Evolutionary conservation across 2,113 vertebrate species (phyloP), one percentile per base, ranked within the genome.

Genomic region (Erythrocercus mccallii): DNA sequence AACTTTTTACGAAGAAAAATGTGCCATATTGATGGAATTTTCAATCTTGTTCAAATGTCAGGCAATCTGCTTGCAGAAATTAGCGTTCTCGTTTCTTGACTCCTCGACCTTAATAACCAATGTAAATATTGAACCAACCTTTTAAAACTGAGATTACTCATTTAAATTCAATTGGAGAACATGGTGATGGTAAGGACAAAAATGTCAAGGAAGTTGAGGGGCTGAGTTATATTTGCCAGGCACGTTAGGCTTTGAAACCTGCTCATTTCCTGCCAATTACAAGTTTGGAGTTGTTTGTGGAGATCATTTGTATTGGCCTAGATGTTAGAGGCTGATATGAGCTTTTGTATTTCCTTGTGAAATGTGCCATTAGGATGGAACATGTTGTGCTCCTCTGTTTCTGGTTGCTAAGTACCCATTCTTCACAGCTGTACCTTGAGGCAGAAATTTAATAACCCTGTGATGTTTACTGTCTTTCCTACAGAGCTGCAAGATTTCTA

Each of bases 371-470:
- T 86, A 94, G 61, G 45, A 83, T 28, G 31, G 92, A 96, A 97
- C 82, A 86, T 65, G 61, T 91, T 95, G 93, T 97, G 88, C 94
- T 97, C 51, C 92, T 96, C 89, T 95, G 81, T 76, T 92, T 95
- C 88, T 92, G 57, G 97, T 98, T 98, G 96, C 97, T 97, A 97
- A 95, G 96, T 94, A 96, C 71, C 91, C 81, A 30, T 83, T 94
- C 40, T 94, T 96, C 87, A 82, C 91, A 90, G 90, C n/a, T 81
- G 81, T 58, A 94, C 61, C 64, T 74, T 73, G 65, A 94, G 81
- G 71, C 6, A 84, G 93, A 85, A 92, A 77, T 95, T 84, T 92
- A 95, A 96, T 95, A 94, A 94, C 30, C 4, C 6, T 68, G 44
- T 12, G 9, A 45, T 92, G 77, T 81, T 92, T 92, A 56, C 60